A percentile compares a stretch with the other conserved stretches of the same genome.
Evolutionary conservation across 1,140 invertebrate genomes (phyloP).

Genomic region (Drosophila grimshawi): DNA sequence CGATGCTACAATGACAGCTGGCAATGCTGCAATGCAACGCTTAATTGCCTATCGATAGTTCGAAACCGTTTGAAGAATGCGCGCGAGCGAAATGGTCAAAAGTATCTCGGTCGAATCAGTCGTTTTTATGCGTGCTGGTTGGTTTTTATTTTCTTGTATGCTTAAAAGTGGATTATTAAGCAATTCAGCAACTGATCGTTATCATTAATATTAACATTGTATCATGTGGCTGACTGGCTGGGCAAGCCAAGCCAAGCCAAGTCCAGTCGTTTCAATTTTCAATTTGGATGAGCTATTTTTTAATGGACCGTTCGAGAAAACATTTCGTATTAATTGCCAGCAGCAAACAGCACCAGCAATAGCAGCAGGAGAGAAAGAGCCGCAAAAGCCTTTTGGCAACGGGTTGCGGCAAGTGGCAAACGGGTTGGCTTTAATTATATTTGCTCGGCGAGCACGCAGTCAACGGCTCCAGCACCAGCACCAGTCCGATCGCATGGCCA

Average conservation of each 20-base stretch:
- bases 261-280: slow-evolving; percentile 42
- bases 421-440: slow-evolving; percentile 56
- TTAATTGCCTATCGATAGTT: slow-evolving; percentile 47
- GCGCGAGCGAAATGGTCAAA: not conserved
- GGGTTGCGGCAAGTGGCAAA: slow-evolving; percentile 23
- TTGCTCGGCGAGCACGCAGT: slow-evolving; percentile 29
- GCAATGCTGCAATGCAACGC: slow-evolving; percentile 1
- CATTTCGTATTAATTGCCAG: slow-evolving; percentile 67
- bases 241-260: not conserved
- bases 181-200: slow-evolving; percentile 48
- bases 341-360: slow-evolving; percentile 25
- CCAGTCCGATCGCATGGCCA: not conserved
- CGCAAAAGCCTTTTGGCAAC: slow-evolving; percentile 24
- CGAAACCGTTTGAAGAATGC: not conserved
- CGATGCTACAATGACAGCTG: slow-evolving; percentile 7
- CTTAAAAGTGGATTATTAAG: slow-evolving; percentile 57
- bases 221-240: slow-evolving; percentile 8
- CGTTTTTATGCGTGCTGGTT: slow-evolving; percentile 3
- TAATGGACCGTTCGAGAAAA: slow-evolving; percentile 62
- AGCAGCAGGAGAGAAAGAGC: not conserved
- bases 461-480: not conserved
- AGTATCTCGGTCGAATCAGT: not conserved
- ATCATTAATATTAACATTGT: slow-evolving; percentile 2
- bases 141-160: slow-evolving; percentile 26
- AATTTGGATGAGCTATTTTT: slow-evolving; percentile 76